phyloP scores from a whole-genome alignment of 1,140 invertebrate genomes.

The Teleogryllus occipitalis region DNA sequence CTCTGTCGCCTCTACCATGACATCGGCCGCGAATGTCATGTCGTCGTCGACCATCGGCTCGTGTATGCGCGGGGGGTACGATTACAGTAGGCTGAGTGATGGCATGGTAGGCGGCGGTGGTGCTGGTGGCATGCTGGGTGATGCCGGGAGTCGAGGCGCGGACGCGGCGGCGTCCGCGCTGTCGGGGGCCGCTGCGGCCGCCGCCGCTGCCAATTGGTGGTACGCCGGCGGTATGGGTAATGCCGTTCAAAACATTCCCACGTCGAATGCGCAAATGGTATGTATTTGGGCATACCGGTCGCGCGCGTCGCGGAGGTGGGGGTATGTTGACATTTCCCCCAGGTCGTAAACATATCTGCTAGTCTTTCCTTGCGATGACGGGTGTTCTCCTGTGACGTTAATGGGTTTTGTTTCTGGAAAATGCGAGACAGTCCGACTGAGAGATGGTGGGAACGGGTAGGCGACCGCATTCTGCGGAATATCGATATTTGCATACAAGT shows the following conservation, averaged over 20 bases:
- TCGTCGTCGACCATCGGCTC: constrained; percentile 27
- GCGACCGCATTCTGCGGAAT: too few relatives aligned
- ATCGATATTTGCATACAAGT: too few relatives aligned
- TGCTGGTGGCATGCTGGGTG: constrained; percentile 31
- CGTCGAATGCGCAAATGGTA: constrained; percentile 10
- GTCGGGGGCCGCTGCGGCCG: constrained; percentile 35
- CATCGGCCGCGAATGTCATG: constrained; percentile 9
- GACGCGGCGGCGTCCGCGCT: constrained; percentile 36
- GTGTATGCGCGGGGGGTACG: constrained; percentile 42
- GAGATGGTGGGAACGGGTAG: too few relatives aligned
- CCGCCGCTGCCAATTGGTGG: constrained; percentile 55
- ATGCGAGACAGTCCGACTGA: too few relatives aligned
- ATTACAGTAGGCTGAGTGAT: constrained; percentile 47
- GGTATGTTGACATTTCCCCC: constrained; percentile 13
- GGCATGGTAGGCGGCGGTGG: constrained; percentile 17
- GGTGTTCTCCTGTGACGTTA: too few relatives aligned
- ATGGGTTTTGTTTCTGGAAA: too few relatives aligned
- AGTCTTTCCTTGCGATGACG: too few relatives aligned
- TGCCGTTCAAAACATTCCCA: constrained; percentile 16
- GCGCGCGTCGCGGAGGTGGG: constrained; percentile 6
- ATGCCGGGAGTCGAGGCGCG: constrained; percentile 31
- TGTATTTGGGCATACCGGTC: constrained; percentile 12
- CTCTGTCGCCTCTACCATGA: constrained; percentile 30
- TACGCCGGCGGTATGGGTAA: constrained; percentile 19
- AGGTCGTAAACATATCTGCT: too few relatives aligned